Percentiles rank a stretch among this genome's conserved stretches.
phyloP scores from a whole-genome alignment of 2,797 vertebrate genomes.

The Crenichthys baileyi region DNA sequence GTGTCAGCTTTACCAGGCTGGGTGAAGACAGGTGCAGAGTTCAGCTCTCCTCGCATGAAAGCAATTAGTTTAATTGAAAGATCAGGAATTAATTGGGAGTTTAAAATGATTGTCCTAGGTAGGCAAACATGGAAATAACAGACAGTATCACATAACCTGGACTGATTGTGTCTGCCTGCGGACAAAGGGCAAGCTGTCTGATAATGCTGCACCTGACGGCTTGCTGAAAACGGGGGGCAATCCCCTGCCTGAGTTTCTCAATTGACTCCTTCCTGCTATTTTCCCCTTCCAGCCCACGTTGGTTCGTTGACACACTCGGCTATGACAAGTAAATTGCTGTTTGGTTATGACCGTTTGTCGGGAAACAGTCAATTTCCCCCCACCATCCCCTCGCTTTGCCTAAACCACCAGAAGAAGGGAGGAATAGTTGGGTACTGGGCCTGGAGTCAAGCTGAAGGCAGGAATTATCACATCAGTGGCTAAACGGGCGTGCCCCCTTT shows the following conservation, averaged over 20 bases:
- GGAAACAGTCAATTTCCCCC: conserved; percentile 80
- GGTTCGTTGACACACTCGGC: conserved; percentile 60
- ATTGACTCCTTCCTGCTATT: conserved; percentile 84
- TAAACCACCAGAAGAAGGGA: conserved; percentile 57
- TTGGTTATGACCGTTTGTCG: conserved; percentile 77
- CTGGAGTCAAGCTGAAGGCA: conserved; percentile 69
- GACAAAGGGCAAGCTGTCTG: conserved; percentile 76
- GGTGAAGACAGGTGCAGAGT: conserved; percentile 65
- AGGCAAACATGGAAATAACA: conserved; percentile 65
- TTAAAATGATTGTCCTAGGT: conserved; percentile 64
- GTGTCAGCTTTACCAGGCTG: conserved; percentile 7
- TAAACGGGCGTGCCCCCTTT: conserved; percentile 63
- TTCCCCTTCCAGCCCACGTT: conserved; percentile 68
- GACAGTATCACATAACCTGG: conserved; percentile 66
- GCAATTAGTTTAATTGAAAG: conserved; percentile 77
- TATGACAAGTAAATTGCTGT: conserved; percentile 83
- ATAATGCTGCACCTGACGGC: conserved; percentile 73
- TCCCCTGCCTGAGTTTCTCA: conserved; percentile 61
- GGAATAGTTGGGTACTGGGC: conserved; percentile 43
- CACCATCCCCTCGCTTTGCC: conserved; percentile 65
- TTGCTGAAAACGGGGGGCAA: conserved; percentile 45
- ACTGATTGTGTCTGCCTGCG: conserved; percentile 58
- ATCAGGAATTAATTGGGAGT: conserved; percentile 71
- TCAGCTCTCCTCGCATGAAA: conserved; percentile 68
- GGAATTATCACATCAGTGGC: conserved; percentile 79